Evolutionary conservation across 2,888 invertebrate species (phyloP).

Genomic region (Morpho deidamia): DNA sequence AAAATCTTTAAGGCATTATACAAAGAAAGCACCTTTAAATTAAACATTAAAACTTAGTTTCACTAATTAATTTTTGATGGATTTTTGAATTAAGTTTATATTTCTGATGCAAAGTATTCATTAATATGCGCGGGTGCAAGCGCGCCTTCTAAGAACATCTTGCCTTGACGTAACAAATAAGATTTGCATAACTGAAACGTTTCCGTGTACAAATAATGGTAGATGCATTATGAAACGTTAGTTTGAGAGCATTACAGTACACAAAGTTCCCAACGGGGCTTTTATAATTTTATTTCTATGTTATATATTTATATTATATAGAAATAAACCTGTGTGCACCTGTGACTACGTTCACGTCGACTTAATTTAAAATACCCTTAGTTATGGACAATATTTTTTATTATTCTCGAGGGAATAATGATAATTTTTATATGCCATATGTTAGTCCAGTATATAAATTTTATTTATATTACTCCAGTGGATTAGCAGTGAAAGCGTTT

Average conservation of each 20-base stretch:
- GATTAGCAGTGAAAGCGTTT: no score
- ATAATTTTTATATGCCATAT: no score
- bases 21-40: no score
- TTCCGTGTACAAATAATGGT: slow-evolving; percentile 15
- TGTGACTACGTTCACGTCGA: neutral
- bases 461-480: no score
- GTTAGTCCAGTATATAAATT: no score
- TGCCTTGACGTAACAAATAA: slow-evolving; percentile 16
- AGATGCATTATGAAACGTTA: slow-evolving; percentile 11
- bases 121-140: neutral
- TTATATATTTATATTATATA: neutral
- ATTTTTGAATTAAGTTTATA: neutral
- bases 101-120: neutral
- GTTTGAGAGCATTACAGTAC: neutral
- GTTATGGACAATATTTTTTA: no score
- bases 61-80: no score
- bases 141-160: slow-evolving; percentile 7
- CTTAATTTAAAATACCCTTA: neutral
- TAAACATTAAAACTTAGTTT: no score
- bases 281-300: neutral
- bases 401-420: no score
- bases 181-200: slow-evolving; percentile 16
- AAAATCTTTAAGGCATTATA: no score
- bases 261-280: neutral
- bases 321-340: no score